A percentile compares a stretch with the other conserved stretches of the same genome.
Evolutionary conservation across 2,797 vertebrate species (phyloP).

Genomic region (Malacoctenus gilli): DNA sequence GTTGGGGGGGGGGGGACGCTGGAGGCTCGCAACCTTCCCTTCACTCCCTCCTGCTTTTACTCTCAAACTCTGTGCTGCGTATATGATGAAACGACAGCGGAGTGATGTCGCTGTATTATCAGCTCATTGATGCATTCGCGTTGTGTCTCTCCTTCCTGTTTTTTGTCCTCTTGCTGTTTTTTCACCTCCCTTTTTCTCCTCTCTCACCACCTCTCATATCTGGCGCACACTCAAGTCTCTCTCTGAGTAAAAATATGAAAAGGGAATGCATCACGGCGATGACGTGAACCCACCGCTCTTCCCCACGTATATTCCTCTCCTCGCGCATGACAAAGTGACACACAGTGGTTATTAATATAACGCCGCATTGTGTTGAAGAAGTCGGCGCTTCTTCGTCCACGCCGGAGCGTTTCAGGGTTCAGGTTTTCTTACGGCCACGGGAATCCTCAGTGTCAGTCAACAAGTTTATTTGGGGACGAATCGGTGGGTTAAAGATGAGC

Average conservation of each 20-base stretch:
- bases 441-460: slow-evolving; percentile 22
- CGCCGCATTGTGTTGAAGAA: slow-evolving; percentile 5
- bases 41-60: background rate
- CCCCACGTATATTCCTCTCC: slow-evolving; percentile 22
- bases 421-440: slow-evolving; percentile 3
- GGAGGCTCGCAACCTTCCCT: slow-evolving; percentile 11
- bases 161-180: slow-evolving; percentile 36
- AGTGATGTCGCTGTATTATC: too few species aligned
- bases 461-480: slow-evolving; percentile 30
- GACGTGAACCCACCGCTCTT: slow-evolving; percentile 30
- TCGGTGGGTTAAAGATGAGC: slow-evolving; percentile 10
- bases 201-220: slow-evolving; percentile 52
- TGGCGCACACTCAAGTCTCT: slow-evolving; percentile 45
- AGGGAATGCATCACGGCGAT: slow-evolving; percentile 45
- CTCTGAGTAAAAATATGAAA: slow-evolving; percentile 43
- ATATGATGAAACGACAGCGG: too few species aligned
- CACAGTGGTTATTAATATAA: slow-evolving; percentile 18
- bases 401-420: slow-evolving; percentile 13
- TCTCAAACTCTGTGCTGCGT: slow-evolving; percentile 3
- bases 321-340: slow-evolving; percentile 20
- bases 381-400: background rate
- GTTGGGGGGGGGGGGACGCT: slow-evolving; percentile 18
- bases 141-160: background rate
- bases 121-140: background rate
- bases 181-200: slow-evolving; percentile 41